Evolutionary conservation across 2,888 invertebrate genomes (phyloP), one percentile per base, ranked within the genome.

Genomic region (Atethmia centrago): DNA sequence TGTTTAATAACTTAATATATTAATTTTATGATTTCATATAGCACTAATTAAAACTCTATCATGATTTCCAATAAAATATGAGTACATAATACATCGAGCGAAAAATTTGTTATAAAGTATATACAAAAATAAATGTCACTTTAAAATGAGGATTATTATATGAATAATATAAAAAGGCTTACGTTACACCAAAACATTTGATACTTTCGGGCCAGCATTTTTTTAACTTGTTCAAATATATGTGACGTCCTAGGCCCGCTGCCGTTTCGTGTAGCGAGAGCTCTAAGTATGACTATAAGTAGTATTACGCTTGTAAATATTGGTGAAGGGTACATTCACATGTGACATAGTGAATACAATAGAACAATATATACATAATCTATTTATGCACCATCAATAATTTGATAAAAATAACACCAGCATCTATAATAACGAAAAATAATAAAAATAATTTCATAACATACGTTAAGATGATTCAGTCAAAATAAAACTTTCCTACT

Each of bases 381-480:
- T 89, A 92, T 86, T 87, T 93, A 93, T 93, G 94, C 94, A 94
- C 94, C 94, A 92, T 93, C 85, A 87, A 83, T 88, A 82, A 83
- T 85, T 88, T 86, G 71, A 86, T 86, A 87, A 83, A 88, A 87
- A 89, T 82, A 90, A 85, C 88, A 87, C 85, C 87, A 85, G 82
- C 69, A 36, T 79, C 85, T 84, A 87, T 75, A 63, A 68, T 83
- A 77, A 84, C 73, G 31, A 65, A 70, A 69, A 70, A 56, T 49
- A 64, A 77, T 67, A 72, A 74, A 77, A 65, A 74, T 71, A 74
- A 79, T 67, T 66, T 72, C 49, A 76, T 79, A 77, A 71, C 42
- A 80, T 71, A 77, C 8, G 49, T 81, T 78, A 79, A 80, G 80
- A 77, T 77, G 72, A 80, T 84, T 86, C 84, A 84, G 87, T 87